Percentiles rank a stretch among this genome's conserved stretches.
These are phyloP conservation scores for Heliconius congener DNA, from an alignment of 1,140 invertebrate genomes.

Conservation along the genomic window DNA sequence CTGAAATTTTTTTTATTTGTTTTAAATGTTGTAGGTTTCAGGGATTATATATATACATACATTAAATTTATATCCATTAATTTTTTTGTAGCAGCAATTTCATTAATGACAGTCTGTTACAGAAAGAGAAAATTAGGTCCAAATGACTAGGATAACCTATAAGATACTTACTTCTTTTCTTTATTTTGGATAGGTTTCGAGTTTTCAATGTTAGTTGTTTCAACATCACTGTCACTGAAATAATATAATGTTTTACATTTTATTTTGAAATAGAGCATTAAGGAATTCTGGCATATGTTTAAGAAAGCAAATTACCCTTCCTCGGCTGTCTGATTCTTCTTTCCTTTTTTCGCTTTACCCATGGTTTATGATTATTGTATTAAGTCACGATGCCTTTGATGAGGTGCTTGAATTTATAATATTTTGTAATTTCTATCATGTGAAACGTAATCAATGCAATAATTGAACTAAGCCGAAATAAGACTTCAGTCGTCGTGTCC, in stretches of 20 bases:
- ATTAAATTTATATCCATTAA: background rate
- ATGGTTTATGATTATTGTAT: slow-evolving; percentile 73
- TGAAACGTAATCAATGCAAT: slow-evolving; percentile 75
- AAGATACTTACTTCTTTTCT: slow-evolving; percentile 70
- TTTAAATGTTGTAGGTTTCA: background rate
- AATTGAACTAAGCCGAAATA: slow-evolving; percentile 63
- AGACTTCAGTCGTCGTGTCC: slow-evolving; percentile 66
- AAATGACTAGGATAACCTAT: slow-evolving; percentile 53
- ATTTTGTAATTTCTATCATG: slow-evolving; percentile 76
- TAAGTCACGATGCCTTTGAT: slow-evolving; percentile 70
- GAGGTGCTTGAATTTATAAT: slow-evolving; percentile 61
- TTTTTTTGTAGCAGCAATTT: background rate
- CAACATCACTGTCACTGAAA: slow-evolving; percentile 82
- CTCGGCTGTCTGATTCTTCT: slow-evolving; percentile 84
- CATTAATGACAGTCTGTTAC: background rate
- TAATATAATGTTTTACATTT: slow-evolving; percentile 27
- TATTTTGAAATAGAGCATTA: slow-evolving; percentile 16
- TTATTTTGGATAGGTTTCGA: slow-evolving; percentile 76
- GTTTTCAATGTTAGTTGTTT: slow-evolving; percentile 75
- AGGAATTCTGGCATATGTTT: slow-evolving; percentile 61
- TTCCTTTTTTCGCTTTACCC: slow-evolving; percentile 87
- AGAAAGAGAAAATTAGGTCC: slow-evolving; percentile 23
- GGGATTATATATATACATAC: background rate
- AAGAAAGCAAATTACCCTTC: slow-evolving; percentile 82
- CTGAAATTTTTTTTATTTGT: slow-evolving; percentile 54